A percentile compares a stretch with the other conserved stretches of the same genome.
Evolutionary conservation across 2,113 vertebrate genomes (phyloP).

Genomic region (Gasterosteus nipponicus): DNA sequence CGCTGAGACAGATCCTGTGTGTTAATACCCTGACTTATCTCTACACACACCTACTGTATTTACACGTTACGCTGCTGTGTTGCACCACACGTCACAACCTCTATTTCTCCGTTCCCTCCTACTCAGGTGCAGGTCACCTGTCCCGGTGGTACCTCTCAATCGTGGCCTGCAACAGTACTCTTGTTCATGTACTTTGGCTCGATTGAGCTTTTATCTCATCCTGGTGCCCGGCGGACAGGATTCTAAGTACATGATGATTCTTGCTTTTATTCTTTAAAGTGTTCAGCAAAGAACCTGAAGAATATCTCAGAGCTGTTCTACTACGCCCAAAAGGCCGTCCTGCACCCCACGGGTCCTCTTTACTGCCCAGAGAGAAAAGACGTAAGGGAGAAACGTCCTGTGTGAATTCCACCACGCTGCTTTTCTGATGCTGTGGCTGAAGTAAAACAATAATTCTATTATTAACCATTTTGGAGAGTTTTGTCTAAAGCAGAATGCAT

Average conservation of each 20-base stretch:
- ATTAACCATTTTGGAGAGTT: neutral
- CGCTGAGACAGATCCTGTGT: conserved; percentile 64
- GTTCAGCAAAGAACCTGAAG: conserved; percentile 98
- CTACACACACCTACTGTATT: conserved; percentile 1
- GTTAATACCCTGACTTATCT: conserved; percentile 59
- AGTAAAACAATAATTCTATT: neutral
- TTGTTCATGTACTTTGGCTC: no score
- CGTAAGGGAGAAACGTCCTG: conserved; percentile 70
- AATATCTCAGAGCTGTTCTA: conserved; percentile 99
- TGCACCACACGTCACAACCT: no score
- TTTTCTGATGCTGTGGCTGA: neutral
- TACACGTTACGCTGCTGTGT: neutral
- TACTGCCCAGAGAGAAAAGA: conserved; percentile 97
- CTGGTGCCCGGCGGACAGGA: neutral
- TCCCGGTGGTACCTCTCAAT: no score
- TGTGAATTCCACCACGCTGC: neutral
- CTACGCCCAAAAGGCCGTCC: conserved; percentile 97
- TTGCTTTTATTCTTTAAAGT: conserved; percentile 77
- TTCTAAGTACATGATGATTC: neutral
- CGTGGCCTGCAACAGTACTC: no score
- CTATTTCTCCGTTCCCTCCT: no score
- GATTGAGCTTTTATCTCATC: no score
- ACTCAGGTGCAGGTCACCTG: no score
- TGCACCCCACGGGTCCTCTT: conserved; percentile 95
- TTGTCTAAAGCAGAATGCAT: neutral